phyloP scores from a whole-genome alignment of 2,797 vertebrate species.

The Myiothlypis coronata region DNA sequence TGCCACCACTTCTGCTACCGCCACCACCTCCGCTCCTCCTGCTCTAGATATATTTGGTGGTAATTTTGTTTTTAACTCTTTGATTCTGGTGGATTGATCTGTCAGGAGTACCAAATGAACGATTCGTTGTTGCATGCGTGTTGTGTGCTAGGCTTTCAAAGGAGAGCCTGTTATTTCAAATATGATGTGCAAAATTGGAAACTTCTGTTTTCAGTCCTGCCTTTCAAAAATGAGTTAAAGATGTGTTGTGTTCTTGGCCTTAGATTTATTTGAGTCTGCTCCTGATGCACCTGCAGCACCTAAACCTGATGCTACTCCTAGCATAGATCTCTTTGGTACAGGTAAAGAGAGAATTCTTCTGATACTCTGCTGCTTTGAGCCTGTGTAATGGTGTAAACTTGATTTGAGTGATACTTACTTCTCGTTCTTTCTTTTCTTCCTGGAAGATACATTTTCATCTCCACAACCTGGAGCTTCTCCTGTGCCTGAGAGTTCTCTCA shows the following conservation, averaged over 20 bases:
- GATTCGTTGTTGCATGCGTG: constrained; percentile 49
- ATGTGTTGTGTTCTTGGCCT: constrained; percentile 91
- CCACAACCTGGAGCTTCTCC: constrained; percentile 91
- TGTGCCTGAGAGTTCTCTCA: constrained; percentile 88
- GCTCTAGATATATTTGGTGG: constrained; percentile 99
- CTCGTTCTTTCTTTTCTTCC: constrained; percentile 75
- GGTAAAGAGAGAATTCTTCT: constrained; percentile 82
- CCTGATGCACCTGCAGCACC: constrained; percentile 89
- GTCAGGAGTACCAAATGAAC: constrained; percentile 23
- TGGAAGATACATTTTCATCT: constrained; percentile 83
- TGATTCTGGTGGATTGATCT: constrained; percentile 55
- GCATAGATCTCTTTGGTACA: constrained; percentile 99
- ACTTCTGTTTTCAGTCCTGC: constrained; percentile 1
- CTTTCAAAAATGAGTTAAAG: constrained; percentile 72
- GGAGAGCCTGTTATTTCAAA: constrained; percentile 12
- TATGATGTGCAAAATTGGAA: neutral
- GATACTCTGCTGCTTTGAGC: neutral
- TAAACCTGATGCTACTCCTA: constrained; percentile 94
- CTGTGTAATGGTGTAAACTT: constrained; percentile 26
- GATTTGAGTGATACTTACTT: constrained; percentile 53
- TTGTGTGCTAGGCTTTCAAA: constrained; percentile 41
- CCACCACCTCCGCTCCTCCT: constrained; percentile 79
- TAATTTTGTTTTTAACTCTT: constrained; percentile 81
- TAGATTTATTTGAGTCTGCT: constrained; percentile 99
- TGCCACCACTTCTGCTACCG: constrained; percentile 70